Base-by-base conservation (phyloP, 2,797 vertebrate species). In the Onychomys arenicola region DNA sequence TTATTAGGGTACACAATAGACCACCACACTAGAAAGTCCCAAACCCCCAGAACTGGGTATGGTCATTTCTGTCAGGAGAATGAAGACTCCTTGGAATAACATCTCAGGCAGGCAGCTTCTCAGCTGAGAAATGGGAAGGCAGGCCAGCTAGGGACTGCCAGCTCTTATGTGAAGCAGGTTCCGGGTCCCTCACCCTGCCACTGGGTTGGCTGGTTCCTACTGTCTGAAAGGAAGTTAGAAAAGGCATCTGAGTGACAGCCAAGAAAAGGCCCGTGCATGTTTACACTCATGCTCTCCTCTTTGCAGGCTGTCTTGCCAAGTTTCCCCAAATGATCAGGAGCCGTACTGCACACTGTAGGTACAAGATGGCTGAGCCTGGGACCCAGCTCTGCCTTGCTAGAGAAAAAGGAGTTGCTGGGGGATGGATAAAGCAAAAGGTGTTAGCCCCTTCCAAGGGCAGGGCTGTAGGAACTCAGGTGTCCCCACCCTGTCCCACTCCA, bases 211-310 rank as follows among this genome's bases (percentile, higher is more conserved):
- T n/a, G 73, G 32, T 77, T 46, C 85, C 67, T 25, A 57, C n/a
- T 59, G 78, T 29, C 69, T 37, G 34, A 76, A 52, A 6, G 29
- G 29, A 92, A 59, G 55, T 40, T 17, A 95, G 80, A 86, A 93
- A 89, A 76, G 11, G 16, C 69, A 2, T 19, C 23, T 13, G 73
- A 55, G 23, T 63, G 43, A 85, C 92, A 80, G 25, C 69, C 78
- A 57, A 16, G 73, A 73, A 43, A 49, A 87, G 67, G 49, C 34
- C 5, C 4, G 3, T 34, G 8, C 6, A 9, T 40, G 32, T 81
- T 71, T 43, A 49, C 2, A 1, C 2, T 17, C 11, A 14, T 0
- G 2, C 6, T 17, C 19, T 21, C 52, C 37, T 13, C 57, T 46
- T 65, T 27, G 19, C 8, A 32, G 40, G n/a, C 34, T 17, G 29